A percentile compares a stretch with the other conserved stretches of the same genome.
These are phyloP conservation scores for Conistra vaccinii DNA, from an alignment of 2,888 invertebrate genomes.

Conservation along the genomic window DNA sequence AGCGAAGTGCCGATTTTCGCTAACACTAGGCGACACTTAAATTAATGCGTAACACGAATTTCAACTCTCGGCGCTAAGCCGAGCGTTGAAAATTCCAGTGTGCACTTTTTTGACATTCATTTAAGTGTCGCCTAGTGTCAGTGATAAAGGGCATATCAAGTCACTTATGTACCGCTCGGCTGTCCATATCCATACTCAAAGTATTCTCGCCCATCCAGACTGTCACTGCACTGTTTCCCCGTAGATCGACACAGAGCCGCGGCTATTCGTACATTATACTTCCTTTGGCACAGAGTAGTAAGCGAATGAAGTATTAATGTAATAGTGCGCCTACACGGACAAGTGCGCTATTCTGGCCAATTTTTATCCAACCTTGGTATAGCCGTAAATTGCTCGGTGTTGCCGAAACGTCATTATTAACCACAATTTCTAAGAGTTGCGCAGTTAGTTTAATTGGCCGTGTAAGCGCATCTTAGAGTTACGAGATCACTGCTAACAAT, in stretches of 20 bases:
- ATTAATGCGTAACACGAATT: background rate
- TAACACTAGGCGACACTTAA: background rate
- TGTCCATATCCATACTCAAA: background rate
- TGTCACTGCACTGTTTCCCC: background rate
- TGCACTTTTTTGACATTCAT: background rate
- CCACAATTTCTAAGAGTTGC: background rate
- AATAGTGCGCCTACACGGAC: background rate
- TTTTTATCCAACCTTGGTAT: background rate
- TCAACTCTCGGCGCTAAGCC: background rate
- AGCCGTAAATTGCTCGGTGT: background rate
- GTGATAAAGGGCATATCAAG: background rate
- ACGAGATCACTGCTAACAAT: background rate
- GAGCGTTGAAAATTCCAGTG: background rate
- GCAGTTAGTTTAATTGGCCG: background rate
- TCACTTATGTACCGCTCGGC: background rate
- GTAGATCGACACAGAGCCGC: background rate
- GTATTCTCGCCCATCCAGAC: background rate
- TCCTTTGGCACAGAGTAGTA: constrained; percentile 8
- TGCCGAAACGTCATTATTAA: background rate
- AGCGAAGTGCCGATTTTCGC: background rate
- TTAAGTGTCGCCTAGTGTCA: background rate
- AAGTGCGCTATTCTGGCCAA: background rate
- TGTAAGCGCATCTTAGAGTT: background rate
- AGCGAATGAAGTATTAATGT: background rate
- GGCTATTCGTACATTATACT: background rate